Conservation (phyloP, 2,113 vertebrate genomes). For the Gymnobelideus leadbeateri region DNA sequence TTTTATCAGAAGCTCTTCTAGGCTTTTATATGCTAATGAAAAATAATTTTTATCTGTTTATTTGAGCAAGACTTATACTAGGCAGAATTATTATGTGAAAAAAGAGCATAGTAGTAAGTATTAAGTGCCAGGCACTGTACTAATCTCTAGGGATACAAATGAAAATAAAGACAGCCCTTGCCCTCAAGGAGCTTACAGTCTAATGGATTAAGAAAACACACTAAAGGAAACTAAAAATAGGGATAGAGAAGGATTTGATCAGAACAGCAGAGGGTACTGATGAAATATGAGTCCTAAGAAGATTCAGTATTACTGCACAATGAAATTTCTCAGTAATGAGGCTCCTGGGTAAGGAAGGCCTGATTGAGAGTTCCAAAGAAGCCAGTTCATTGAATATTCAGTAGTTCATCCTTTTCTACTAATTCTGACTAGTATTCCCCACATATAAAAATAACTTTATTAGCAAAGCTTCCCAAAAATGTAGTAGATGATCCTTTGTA, state of each 20-base stretch:
- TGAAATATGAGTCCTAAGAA: not conserved
- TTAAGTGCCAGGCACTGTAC: not conserved
- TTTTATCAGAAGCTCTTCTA: not conserved
- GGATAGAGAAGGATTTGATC: not conserved
- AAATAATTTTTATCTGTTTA: not conserved
- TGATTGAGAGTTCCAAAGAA: not conserved
- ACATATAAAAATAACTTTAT: not conserved
- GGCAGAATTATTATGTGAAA: not conserved
- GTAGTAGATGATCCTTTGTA: not conserved
- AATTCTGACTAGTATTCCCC: not conserved
- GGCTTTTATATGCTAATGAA: slow-evolving; percentile 9
- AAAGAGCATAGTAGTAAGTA: not conserved
- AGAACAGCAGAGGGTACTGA: not conserved
- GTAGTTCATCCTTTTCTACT: not conserved
- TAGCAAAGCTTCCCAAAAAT: not conserved
- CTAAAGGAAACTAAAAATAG: not conserved
- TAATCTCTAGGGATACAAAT: not conserved
- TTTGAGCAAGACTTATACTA: slow-evolving; percentile 17
- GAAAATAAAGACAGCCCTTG: not conserved
- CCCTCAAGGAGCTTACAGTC: not conserved
- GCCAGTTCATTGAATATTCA: not conserved
- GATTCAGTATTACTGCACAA: not conserved
- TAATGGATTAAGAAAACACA: not conserved
- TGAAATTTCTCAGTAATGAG: not conserved
- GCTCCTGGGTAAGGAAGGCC: not conserved